These are phyloP conservation scores for Burhinus oedicnemus DNA, from an alignment of 2,113 vertebrate genomes.

Conservation along the genomic window DNA sequence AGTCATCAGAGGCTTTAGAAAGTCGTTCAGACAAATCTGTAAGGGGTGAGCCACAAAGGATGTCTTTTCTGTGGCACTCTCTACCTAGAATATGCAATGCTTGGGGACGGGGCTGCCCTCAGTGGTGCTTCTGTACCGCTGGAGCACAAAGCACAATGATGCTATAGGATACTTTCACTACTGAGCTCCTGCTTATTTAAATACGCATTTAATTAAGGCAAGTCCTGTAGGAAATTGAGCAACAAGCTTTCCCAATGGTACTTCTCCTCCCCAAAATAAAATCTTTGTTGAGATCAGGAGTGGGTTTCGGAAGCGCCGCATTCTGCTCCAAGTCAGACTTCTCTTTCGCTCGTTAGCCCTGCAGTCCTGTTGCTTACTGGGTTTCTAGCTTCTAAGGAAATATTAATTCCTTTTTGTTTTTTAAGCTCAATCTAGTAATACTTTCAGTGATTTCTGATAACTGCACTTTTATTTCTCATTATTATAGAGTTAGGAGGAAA, in stretches of 20 bases:
- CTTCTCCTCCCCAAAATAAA: background rate
- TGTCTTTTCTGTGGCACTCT: conserved; percentile 9
- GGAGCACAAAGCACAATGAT: conserved; percentile 55
- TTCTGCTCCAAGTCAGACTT: background rate
- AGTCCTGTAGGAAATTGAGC: background rate
- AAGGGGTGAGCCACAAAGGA: conserved; percentile 34
- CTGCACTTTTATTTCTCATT: background rate
- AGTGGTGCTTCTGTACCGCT: conserved; percentile 10
- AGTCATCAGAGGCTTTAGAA: conserved; percentile 35
- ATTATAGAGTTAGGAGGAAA: background rate
- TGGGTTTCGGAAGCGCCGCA: background rate
- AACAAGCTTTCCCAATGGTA: background rate
- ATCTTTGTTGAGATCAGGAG: background rate
- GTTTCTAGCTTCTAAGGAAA: background rate
- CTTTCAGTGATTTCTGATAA: conserved; percentile 12
- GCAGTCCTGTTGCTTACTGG: background rate
- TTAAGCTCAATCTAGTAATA: background rate
- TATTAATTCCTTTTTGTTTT: background rate
- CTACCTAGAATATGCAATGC: conserved; percentile 1
- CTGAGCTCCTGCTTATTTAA: conserved; percentile 45
- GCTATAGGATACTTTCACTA: background rate
- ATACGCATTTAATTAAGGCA: conserved; percentile 22
- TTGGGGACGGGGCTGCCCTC: background rate
- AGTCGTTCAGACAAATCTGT: background rate
- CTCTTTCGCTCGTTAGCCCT: background rate